These are phyloP conservation scores for Eristalinus sepulchralis DNA, from an alignment of 2,888 invertebrate species.

Conservation along the genomic window DNA sequence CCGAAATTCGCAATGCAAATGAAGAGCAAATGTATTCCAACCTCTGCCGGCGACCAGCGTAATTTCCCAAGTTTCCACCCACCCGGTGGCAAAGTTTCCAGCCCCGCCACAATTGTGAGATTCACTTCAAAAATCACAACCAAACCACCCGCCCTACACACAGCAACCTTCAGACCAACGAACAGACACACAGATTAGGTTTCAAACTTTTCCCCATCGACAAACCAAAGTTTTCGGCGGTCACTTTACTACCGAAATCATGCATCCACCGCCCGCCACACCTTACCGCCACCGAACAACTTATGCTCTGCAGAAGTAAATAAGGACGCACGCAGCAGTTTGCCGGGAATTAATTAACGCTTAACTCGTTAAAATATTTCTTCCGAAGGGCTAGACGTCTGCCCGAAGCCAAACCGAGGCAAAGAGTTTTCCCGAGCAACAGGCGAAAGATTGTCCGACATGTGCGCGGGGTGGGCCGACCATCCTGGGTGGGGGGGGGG, in stretches of 20 bases:
- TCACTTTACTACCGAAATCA: not conserved
- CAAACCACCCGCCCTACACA: not conserved
- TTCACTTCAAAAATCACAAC: not conserved
- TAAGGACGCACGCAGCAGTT: not conserved
- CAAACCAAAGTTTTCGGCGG: not conserved
- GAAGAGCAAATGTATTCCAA: not conserved
- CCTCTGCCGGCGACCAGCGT: not conserved
- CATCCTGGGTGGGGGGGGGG: too few species aligned
- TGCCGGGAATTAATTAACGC: slow-evolving; percentile 24
- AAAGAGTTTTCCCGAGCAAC: slow-evolving; percentile 17
- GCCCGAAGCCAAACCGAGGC: slow-evolving; percentile 8
- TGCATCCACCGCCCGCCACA: not conserved
- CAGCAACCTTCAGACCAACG: not conserved
- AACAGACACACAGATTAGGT: not conserved
- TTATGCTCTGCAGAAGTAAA: not conserved
- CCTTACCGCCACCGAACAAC: not conserved
- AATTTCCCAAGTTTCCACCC: not conserved
- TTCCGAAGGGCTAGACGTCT: not conserved
- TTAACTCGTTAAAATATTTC: slow-evolving; percentile 37
- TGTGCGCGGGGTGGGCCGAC: not conserved
- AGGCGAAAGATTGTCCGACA: slow-evolving; percentile 12
- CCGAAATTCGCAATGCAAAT: not conserved
- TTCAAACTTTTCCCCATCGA: not conserved
- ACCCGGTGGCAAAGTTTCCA: not conserved
- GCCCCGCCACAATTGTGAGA: not conserved